Percentiles rank a stretch among this genome's conserved stretches.
Evolutionary conservation across 2,888 invertebrate species (phyloP).

Genomic region (Hydrotaea cyrtoneurina): DNA sequence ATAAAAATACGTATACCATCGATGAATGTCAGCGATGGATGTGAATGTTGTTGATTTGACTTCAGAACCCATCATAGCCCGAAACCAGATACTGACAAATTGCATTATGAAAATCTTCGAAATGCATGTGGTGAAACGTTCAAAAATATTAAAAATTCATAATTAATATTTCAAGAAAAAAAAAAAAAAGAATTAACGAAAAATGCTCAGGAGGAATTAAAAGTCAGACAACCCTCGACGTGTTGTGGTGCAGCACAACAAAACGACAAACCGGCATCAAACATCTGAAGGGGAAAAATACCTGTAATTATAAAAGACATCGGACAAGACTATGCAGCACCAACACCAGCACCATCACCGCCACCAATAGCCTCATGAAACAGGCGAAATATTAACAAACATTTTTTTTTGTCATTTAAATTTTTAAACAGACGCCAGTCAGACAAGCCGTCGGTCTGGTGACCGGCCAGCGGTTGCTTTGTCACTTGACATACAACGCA

Average conservation of each 20-base stretch:
- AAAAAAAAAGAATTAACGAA: not conserved
- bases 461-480: slow-evolving; percentile 6
- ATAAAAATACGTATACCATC: not conserved
- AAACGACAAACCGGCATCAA: slow-evolving; percentile 30
- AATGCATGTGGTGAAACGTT: slow-evolving; percentile 37
- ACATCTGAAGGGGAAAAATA: slow-evolving; percentile 27
- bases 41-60: slow-evolving; percentile 12
- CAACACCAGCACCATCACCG: not conserved
- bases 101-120: slow-evolving; percentile 51
- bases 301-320: slow-evolving; percentile 41
- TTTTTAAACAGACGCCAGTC: slow-evolving; percentile 63
- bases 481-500: not conserved
- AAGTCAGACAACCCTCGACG: not conserved
- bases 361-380: slow-evolving; percentile 10
- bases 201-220: too few relatives aligned
- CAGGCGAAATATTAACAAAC: slow-evolving; percentile 55
- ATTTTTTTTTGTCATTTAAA: slow-evolving; percentile 56
- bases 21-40: slow-evolving; percentile 55
- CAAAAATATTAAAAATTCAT: slow-evolving; percentile 63
- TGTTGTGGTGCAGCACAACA: slow-evolving; percentile 18
- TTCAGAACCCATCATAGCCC: not conserved
- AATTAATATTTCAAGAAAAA: slow-evolving; percentile 57
- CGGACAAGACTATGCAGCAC: not conserved
- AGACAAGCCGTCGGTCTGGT: slow-evolving; percentile 34
- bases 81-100: slow-evolving; percentile 60